Conservation (phyloP, 2,888 invertebrate species). For the Calephelis perditalis region DNA sequence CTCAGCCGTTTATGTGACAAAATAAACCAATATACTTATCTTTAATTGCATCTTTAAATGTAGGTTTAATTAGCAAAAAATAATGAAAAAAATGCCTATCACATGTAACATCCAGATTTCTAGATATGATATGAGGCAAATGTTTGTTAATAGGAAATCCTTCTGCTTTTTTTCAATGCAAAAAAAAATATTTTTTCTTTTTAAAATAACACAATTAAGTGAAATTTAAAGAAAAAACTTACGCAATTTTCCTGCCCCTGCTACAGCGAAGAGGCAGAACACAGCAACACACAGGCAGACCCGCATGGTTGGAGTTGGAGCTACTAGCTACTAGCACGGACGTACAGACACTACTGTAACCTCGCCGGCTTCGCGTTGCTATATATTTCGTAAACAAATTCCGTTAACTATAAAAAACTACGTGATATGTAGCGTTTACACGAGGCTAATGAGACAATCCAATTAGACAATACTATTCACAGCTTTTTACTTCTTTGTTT, state of each 20-base stretch:
- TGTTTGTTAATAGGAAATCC: too few relatives aligned
- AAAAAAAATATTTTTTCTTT: too few relatives aligned
- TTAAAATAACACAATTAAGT: too few relatives aligned
- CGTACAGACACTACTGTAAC: constrained; percentile 2
- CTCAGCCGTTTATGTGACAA: too few relatives aligned
- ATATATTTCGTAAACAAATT: constrained; percentile 4
- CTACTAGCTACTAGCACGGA: neutral
- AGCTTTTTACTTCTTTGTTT: too few relatives aligned
- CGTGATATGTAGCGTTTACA: neutral
- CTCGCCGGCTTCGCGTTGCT: neutral
- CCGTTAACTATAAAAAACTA: constrained; percentile 4
- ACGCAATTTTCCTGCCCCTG: constrained; percentile 1
- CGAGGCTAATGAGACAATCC: neutral
- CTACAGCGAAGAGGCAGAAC: neutral
- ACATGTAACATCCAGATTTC: too few relatives aligned
- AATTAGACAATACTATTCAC: neutral
- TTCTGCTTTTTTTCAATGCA: too few relatives aligned
- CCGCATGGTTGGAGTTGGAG: neutral
- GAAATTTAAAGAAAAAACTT: neutral
- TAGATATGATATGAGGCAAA: too few relatives aligned
- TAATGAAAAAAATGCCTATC: too few relatives aligned
- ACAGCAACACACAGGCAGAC: neutral
- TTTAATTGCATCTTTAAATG: too few relatives aligned
- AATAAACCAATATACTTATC: too few relatives aligned
- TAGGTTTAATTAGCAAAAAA: too few relatives aligned